Evolutionary conservation across 2,113 vertebrate genomes (phyloP).

Genomic region (Rhizomys pruinosus): DNA sequence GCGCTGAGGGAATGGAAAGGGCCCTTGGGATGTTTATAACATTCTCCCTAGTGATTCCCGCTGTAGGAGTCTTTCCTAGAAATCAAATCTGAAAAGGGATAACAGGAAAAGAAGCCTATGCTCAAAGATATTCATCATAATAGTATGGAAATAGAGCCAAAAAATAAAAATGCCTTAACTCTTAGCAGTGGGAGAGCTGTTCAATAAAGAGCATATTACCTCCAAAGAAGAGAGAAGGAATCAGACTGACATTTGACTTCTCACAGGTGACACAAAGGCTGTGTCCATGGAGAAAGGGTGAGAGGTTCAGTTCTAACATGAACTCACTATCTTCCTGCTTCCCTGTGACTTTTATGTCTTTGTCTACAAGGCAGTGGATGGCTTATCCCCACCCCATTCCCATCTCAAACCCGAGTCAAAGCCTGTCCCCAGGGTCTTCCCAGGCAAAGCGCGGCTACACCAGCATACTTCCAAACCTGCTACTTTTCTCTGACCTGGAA

Average conservation of each 20-base stretch:
- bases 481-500: not conserved
- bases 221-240: not conserved
- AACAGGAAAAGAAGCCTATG: not conserved
- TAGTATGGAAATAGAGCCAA: not conserved
- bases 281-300: not conserved
- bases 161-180: not conserved
- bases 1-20: not conserved
- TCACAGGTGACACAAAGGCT: not conserved
- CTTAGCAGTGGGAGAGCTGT: not conserved
- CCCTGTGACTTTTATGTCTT: not conserved
- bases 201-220: not conserved
- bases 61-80: not conserved
- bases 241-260: not conserved
- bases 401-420: not conserved
- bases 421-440: no score
- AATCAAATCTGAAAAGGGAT: slow-evolving; percentile 8
- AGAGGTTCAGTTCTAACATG: not conserved
- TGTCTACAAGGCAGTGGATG: not conserved
- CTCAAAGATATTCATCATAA: not conserved
- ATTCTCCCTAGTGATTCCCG: slow-evolving; percentile 5
- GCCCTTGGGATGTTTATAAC: not conserved
- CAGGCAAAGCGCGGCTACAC: not conserved
- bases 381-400: not conserved
- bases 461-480: not conserved
- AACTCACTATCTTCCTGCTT: not conserved